Percentiles rank a stretch among this genome's conserved stretches.
Evolutionary conservation across 2,113 vertebrate species (phyloP).

Genomic region (Ia io): DNA sequence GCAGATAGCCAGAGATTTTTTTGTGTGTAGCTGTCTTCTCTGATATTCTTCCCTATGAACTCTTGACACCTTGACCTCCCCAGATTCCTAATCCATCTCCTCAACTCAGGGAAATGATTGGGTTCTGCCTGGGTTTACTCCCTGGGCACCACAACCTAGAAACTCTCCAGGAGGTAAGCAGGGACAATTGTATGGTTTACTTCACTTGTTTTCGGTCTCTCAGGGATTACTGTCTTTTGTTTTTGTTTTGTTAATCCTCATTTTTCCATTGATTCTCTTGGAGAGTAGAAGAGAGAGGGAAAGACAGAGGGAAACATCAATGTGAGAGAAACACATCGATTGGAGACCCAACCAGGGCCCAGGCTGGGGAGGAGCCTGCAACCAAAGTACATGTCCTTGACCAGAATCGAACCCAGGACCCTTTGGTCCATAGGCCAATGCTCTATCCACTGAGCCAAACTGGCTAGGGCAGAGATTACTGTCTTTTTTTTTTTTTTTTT

Average conservation of each 20-base stretch:
- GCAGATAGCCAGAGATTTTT: background rate
- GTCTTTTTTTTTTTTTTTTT: no score
- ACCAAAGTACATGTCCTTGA: no score
- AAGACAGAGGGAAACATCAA: no score
- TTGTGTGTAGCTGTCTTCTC: background rate
- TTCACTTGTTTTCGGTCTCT: background rate
- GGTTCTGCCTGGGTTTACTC: background rate
- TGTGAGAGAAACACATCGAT: no score
- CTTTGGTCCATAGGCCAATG: no score
- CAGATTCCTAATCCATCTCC: background rate
- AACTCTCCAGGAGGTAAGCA: background rate
- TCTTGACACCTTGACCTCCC: background rate
- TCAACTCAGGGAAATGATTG: background rate
- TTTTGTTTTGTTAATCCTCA: background rate
- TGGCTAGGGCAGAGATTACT: background rate
- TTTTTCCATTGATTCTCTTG: no score
- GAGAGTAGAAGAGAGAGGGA: no score
- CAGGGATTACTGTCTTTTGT: background rate
- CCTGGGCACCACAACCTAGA: background rate
- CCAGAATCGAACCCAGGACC: no score
- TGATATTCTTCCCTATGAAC: background rate
- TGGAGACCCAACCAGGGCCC: no score
- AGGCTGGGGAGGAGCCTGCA: no score
- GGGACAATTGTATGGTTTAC: background rate
- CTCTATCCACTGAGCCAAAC: no score